These are phyloP conservation scores for Drosophila percnosoma DNA, from an alignment of 2,888 invertebrate genomes.

Conservation along the genomic window DNA sequence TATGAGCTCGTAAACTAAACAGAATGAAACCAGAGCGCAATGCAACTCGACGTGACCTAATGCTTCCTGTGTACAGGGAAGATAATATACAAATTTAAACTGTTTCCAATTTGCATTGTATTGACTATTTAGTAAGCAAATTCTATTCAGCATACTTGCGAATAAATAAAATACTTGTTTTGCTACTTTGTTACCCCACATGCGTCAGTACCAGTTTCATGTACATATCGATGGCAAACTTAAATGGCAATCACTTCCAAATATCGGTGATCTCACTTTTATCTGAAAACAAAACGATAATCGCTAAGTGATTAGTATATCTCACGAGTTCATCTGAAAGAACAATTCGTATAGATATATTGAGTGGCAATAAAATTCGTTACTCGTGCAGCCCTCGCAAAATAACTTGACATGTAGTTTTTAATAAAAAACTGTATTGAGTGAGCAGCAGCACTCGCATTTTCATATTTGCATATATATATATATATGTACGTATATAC, in stretches of 20 bases:
- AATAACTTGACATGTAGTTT: slow-evolving; percentile 18
- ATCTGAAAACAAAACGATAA: too few relatives aligned
- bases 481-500: not conserved
- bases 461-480: not conserved
- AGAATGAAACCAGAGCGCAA: not conserved
- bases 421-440: slow-evolving; percentile 49
- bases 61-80: not conserved
- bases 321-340: not conserved
- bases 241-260: not conserved
- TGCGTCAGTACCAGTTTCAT: not conserved
- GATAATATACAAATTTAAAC: not conserved
- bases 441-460: not conserved
- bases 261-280: not conserved
- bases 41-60: not conserved
- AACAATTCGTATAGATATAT: too few relatives aligned
- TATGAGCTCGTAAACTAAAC: not conserved
- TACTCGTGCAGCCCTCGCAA: slow-evolving; percentile 43
- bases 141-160: not conserved
- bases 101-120: not conserved
- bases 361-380: not conserved
- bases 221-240: not conserved
- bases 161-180: not conserved
- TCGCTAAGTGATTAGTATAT: not conserved
- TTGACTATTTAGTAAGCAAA: not conserved
- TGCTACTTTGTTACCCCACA: not conserved